These are phyloP conservation scores for Limnephilus auricula DNA, from an alignment of 2,888 invertebrate genomes.

Conservation along the genomic window DNA sequence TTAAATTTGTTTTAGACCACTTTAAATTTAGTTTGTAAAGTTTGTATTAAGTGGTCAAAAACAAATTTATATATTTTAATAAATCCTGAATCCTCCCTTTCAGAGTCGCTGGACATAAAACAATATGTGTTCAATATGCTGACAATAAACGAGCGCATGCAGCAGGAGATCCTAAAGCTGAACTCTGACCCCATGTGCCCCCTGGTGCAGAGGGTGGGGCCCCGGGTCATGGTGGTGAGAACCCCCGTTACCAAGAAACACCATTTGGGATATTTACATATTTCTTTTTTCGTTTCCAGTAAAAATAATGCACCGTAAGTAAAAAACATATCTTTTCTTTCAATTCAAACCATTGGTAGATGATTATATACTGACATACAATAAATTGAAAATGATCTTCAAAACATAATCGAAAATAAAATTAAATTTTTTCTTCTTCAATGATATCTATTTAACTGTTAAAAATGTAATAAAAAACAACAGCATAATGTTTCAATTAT, in stretches of 20 bases:
- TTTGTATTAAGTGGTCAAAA: too few relatives aligned
- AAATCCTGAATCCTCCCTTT: neutral
- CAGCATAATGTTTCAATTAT: too few relatives aligned
- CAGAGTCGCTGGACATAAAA: conserved; percentile 78
- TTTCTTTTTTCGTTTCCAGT: conserved; percentile 73
- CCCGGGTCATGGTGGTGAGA: conserved; percentile 84
- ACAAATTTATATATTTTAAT: too few relatives aligned
- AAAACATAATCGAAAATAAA: neutral
- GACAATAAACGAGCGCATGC: conserved; percentile 79
- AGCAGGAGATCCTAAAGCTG: conserved; percentile 79
- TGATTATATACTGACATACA: neutral
- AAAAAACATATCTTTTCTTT: neutral
- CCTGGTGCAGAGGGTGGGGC: conserved; percentile 83
- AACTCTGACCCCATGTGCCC: conserved; percentile 79
- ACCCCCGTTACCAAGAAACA: conserved; percentile 82
- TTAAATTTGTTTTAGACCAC: too few relatives aligned
- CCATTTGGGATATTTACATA: conserved; percentile 84
- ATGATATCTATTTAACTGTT: too few relatives aligned
- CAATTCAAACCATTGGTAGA: neutral
- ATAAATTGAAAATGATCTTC: neutral
- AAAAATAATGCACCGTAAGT: conserved; percentile 70
- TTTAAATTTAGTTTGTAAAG: too few relatives aligned
- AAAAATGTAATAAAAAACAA: too few relatives aligned
- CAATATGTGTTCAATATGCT: conserved; percentile 79
- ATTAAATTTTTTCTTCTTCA: too few relatives aligned